Base-by-base conservation (phyloP, 2,888 invertebrate species). In the Encarsia formosa region DNA sequence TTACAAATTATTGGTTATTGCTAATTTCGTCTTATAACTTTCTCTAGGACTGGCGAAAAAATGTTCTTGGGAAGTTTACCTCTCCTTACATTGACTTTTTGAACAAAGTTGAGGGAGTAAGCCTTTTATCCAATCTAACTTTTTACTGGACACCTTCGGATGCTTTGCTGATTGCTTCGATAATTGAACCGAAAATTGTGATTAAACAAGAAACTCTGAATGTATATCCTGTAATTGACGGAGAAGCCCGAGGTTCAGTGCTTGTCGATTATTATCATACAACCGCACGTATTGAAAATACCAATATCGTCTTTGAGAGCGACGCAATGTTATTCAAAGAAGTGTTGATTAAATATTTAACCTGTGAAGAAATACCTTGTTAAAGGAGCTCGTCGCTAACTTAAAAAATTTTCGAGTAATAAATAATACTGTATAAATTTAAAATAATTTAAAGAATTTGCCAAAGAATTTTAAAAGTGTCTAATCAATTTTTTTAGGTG, bases 41-140 rank as follows among this genome's bases (percentile, higher is more conserved):
- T 5, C 20, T 42, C 3, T 9, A 82, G 81, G 68, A 75, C 37
- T 82, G 81, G 81, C 72, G 81, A 6, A 64, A 70, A 2, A 63
- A 77, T 13, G 68, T 69, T 0, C 67, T 82, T 9, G 80, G 78
- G 0, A 61, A 61, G 1, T 62, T 73, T 11, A 52, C 65, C 2
- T 74, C 73, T 3, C 68, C 72, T 19, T 67, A 68, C 26, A 70
- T 80, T 2, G 61, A 74, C 13, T 66, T 81, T 37, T 61, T 82
- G 29, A 80, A 80, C 61, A 62, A 68, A 52, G 76, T 77, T 2
- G 82, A 82, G 58, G 60, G 59, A 39, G 58, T 58, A 3, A 41
- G 15, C 34, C 11, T 66, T 26, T n/a, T n/a, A n/a, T n/a, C n/a
- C n/a, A 54, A 61, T 4, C 63, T 65, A 13, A 18, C 8, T 6